Conservation (phyloP, 2,888 invertebrate species). For the Drosophila phalerata region DNA sequence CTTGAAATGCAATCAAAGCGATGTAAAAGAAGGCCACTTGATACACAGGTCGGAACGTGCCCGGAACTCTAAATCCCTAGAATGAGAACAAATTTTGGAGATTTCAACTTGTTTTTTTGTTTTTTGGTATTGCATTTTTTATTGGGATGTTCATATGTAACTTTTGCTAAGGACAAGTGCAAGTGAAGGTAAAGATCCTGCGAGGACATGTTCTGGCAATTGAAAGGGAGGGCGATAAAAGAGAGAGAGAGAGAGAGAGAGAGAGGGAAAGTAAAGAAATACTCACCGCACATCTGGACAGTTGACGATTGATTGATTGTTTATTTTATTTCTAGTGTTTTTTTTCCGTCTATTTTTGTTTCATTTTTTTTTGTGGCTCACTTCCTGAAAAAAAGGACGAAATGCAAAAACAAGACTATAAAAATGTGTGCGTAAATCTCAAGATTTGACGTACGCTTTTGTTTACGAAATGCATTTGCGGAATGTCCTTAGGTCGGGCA, state of each 20-base stretch:
- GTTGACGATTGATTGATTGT: slow-evolving; percentile 12
- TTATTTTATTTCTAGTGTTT: slow-evolving; percentile 4
- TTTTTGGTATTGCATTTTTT: neutral
- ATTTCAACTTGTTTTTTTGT: slow-evolving; percentile 1
- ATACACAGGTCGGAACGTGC: slow-evolving; percentile 42
- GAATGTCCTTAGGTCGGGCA: slow-evolving; percentile 59
- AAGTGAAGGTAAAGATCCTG: slow-evolving; percentile 9
- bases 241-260: neutral
- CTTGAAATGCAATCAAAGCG: slow-evolving; percentile 36
- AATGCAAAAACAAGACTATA: slow-evolving; percentile 13
- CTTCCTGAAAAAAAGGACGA: slow-evolving; percentile 35
- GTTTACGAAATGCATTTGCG: slow-evolving; percentile 77
- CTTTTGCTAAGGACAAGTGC: slow-evolving; percentile 33
- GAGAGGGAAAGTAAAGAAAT: neutral
- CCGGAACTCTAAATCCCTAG: slow-evolving; percentile 15
- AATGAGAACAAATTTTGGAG: slow-evolving; percentile 26
- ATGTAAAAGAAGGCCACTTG: slow-evolving; percentile 33
- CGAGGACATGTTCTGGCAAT: slow-evolving; percentile 22
- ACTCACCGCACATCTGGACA: slow-evolving; percentile 37
- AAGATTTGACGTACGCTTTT: slow-evolving; percentile 37
- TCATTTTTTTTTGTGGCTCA: slow-evolving; percentile 32
- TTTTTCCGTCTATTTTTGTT: neutral
- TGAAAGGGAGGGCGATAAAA: slow-evolving; percentile 1
- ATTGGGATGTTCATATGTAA: slow-evolving; percentile 26
- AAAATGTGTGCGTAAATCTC: slow-evolving; percentile 33